These are phyloP conservation scores for Vanacampus margaritifer DNA, from an alignment of 2,113 vertebrate species.

Conservation along the genomic window DNA sequence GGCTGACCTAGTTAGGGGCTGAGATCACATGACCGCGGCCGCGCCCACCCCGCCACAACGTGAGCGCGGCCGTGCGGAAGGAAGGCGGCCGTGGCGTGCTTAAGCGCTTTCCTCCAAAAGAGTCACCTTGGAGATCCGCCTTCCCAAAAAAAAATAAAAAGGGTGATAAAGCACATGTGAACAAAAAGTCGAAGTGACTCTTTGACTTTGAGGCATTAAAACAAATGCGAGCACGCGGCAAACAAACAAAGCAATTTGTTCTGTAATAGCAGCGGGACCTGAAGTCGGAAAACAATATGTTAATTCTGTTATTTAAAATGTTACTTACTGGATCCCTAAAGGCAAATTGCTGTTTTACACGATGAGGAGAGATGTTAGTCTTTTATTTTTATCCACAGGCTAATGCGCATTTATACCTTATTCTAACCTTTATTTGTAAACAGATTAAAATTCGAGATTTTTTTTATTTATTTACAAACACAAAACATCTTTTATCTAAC, in stretches of 20 bases:
- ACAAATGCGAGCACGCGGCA: neutral
- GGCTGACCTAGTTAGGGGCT: slow-evolving; percentile 73
- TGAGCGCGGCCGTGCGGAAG: slow-evolving; percentile 60
- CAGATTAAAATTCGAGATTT: neutral
- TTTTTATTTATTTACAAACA: no score
- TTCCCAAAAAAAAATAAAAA: neutral
- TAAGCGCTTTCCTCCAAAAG: neutral
- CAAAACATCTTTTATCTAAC: no score
- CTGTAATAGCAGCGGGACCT: neutral
- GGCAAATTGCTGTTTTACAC: neutral
- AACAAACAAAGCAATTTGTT: neutral
- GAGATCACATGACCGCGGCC: slow-evolving; percentile 56
- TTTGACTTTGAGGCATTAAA: neutral
- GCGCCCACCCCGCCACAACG: slow-evolving; percentile 35
- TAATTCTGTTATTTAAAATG: slow-evolving; percentile 2
- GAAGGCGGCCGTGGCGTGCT: slow-evolving; percentile 32
- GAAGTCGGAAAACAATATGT: neutral
- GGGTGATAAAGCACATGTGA: neutral
- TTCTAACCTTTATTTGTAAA: neutral
- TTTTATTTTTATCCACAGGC: neutral
- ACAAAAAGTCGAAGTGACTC: neutral
- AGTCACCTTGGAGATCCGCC: neutral
- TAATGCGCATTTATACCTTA: neutral
- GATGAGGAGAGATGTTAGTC: neutral
- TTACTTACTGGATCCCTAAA: neutral